Evolutionary conservation across 2,888 invertebrate genomes (phyloP).

Genomic region (Lucinisca nassula): DNA sequence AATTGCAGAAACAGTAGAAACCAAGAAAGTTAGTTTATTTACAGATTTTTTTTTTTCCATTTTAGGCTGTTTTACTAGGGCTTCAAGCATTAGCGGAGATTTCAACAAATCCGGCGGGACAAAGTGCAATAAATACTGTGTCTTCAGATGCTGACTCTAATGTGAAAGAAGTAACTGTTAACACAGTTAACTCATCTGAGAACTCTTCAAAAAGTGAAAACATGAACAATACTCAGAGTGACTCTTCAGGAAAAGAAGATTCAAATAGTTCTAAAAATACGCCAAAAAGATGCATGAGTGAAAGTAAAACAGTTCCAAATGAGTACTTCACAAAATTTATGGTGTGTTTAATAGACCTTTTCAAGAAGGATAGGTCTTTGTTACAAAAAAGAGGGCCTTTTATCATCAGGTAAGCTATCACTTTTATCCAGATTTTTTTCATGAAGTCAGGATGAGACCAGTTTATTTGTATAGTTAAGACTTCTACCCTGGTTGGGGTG

Average conservation of each 20-base stretch:
- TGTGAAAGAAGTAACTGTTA: slow-evolving; percentile 3
- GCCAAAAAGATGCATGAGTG: neutral
- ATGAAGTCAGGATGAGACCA: too few relatives aligned
- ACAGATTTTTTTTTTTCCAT: slow-evolving; percentile 15
- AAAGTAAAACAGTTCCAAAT: slow-evolving; percentile 76
- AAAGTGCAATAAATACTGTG: slow-evolving; percentile 15
- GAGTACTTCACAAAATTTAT: slow-evolving; percentile 95
- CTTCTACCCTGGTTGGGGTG: too few relatives aligned
- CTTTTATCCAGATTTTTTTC: too few relatives aligned
- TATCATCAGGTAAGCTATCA: slow-evolving; percentile 96
- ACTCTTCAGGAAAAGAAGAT: slow-evolving; percentile 36
- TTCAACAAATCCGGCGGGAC: slow-evolving; percentile 87
- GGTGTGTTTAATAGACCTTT: slow-evolving; percentile 94
- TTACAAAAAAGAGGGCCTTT: slow-evolving; percentile 97
- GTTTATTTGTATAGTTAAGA: too few relatives aligned
- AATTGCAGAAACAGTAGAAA: too few relatives aligned
- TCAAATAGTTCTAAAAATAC: slow-evolving; percentile 18
- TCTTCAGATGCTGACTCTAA: neutral
- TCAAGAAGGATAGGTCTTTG: slow-evolving; percentile 95
- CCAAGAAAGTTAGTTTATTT: too few relatives aligned
- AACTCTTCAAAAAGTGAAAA: neutral
- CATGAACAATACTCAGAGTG: slow-evolving; percentile 1
- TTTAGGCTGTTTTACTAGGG: slow-evolving; percentile 95
- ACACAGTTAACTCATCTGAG: slow-evolving; percentile 15
- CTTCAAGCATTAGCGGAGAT: slow-evolving; percentile 95